These are phyloP conservation scores for Eulacestoma nigropectus DNA, from an alignment of 2,113 vertebrate genomes.

Conservation along the genomic window DNA sequence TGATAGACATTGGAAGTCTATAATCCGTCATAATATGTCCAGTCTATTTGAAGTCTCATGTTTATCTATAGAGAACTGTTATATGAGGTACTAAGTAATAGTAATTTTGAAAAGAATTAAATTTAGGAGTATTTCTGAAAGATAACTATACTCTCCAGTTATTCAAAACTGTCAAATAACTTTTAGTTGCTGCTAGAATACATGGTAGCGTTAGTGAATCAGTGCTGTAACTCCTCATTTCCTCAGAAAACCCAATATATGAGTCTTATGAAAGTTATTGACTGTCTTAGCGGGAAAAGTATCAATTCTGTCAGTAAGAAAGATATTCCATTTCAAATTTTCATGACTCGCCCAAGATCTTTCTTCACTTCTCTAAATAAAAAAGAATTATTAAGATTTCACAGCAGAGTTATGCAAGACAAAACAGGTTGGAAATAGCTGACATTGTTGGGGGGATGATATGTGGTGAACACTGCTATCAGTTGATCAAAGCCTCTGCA, in stretches of 20 bases:
- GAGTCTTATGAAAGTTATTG: neutral
- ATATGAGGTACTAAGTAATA: neutral
- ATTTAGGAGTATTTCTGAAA: neutral
- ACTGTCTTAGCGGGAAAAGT: neutral
- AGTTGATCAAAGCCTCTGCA: neutral
- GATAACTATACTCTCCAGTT: neutral
- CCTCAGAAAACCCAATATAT: neutral
- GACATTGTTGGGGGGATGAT: neutral
- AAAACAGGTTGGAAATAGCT: neutral
- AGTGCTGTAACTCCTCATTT: neutral
- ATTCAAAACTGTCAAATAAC: neutral
- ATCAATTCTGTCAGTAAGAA: neutral
- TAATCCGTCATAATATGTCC: neutral
- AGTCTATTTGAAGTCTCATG: neutral
- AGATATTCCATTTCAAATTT: neutral
- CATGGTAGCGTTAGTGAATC: neutral
- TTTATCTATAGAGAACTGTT: neutral
- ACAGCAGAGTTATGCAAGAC: neutral
- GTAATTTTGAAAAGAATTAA: neutral
- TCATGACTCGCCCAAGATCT: neutral
- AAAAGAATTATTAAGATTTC: neutral
- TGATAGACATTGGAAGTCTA: neutral
- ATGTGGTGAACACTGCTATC: neutral
- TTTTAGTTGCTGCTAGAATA: neutral
- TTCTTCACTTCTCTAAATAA: neutral